Base-by-base conservation (phyloP, 2,888 invertebrate genomes). In the Syrphus vitripennis region DNA sequence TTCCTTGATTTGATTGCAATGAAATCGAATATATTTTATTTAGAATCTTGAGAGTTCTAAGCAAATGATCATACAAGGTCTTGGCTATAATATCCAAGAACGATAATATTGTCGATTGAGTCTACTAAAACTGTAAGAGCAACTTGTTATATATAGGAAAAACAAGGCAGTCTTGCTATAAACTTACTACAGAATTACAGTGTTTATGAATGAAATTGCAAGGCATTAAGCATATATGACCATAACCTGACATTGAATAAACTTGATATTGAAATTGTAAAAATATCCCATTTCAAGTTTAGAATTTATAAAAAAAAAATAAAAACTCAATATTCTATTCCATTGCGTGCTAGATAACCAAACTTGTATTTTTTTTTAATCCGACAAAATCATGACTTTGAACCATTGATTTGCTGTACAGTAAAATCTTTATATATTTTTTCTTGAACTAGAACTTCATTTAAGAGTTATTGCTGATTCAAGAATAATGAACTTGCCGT, bases 361-460 rank as follows among this genome's bases (percentile, higher is more conserved):
- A 42, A 65, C 29, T 65, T 45, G 34, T 34, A 59, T 19, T 14
- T 24, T 16, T 0, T 12, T 21, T 19, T 63, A 19, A 24, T 24
- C 19, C 3, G 14, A 63, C 26, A 37, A 29, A 40, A 26, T 65
- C 40, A 42, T 57, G 65, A 55, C 75, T 50, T 76, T 76, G 55
- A 67, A 57, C 57, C 16, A 24, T 57, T 34, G 34, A 76, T 48
- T 24, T 12, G 34, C 19, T 16, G n/a, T n/a, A 9, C 21, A 40
- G 12, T n/a, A n/a, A 29, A 10, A 10, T 40, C 21, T 29, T 10
- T 40, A 26, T n/a, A n/a, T n/a, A n/a, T n/a, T 63, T 78, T 34
- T 14, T 70, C 42, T 72, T 79, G 71, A 79, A 78, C 78, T 71
- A 63, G 78, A 71, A 71, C 71, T 65, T 19, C n/a, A 10, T 31